Evolutionary conservation across 2,113 vertebrate species (phyloP), one percentile per base, ranked within the genome.

Genomic region (Stegastes partitus): DNA sequence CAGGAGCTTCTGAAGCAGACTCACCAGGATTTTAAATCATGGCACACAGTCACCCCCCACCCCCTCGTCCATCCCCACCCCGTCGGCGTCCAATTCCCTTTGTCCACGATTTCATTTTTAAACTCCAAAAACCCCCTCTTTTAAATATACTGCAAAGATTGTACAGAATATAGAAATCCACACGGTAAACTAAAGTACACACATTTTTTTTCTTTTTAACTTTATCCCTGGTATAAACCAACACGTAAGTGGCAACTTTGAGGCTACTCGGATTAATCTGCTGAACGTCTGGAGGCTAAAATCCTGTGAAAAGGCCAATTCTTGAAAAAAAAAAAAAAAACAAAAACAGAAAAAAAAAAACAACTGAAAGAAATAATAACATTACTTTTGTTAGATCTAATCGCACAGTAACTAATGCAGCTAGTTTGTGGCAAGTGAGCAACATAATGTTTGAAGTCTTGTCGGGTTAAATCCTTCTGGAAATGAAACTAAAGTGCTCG

Each of bases 101-200:
- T 58, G 26, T 39, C 61, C 56, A 23, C n/a, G 37, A 77, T 19
- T 42, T 34, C n/a, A n/a, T 25, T 21, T 55, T 25, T 22, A 63
- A 84, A 70, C 50, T 66, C 80, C 77, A 82, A 86, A 84, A 81
- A 69, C 65, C 42, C 65, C 42, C 57, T 77, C 68, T 79, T 81
- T 91, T 89, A 87, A 89, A 91, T 89, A 91, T 91, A 92, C 89
- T 88, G 85, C 81, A 88, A 90, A 89, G 86, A 86, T 84, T 87
- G 86, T 87, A 87, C 77, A 76, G 77, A 89, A 89, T 88, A 87
- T 85, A 83, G 69, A 90, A 88, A 89, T 78, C 68, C 83, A 89
- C 85, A 88, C 81, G 31, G 65, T 91, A 54, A 91, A 84, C 68
- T 86, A 79, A 87, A 87, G 72, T 76, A 87, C 89, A 86, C 76